phyloP scores from a whole-genome alignment of 2,113 vertebrate species.

The Microcebus lehilahytsara region DNA sequence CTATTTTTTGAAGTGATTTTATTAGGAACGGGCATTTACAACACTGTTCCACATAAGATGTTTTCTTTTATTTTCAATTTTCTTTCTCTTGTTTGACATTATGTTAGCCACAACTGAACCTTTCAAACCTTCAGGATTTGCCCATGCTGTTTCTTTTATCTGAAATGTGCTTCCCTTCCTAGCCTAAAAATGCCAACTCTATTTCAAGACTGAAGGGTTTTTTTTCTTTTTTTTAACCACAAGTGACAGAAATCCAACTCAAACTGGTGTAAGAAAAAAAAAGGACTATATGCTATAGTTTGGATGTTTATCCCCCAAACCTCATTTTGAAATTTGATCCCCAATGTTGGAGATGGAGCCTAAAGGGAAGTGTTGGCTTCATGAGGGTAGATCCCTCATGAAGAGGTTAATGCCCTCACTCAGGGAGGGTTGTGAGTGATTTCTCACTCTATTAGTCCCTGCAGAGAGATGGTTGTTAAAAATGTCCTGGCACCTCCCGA shows the following conservation, averaged over 20 bases:
- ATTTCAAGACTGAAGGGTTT: background rate
- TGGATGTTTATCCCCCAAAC: background rate
- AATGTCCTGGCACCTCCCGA: background rate
- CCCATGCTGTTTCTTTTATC: background rate
- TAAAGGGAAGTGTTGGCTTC: background rate
- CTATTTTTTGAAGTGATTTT: background rate
- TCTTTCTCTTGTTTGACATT: background rate
- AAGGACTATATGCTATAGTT: background rate
- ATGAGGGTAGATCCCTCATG: background rate
- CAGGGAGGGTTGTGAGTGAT: background rate
- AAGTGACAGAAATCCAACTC: background rate
- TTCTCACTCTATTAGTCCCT: background rate
- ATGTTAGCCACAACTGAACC: background rate
- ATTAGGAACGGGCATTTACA: constrained; percentile 4
- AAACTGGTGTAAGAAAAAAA: background rate
- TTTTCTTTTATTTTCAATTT: constrained; percentile 27
- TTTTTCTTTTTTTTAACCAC: background rate
- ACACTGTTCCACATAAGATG: background rate
- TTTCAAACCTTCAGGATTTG: background rate
- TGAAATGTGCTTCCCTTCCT: constrained; percentile 4
- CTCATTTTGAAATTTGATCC: background rate
- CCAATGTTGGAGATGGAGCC: background rate
- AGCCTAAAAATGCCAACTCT: constrained; percentile 37
- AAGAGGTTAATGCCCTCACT: background rate
- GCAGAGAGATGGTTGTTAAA: background rate